Evolutionary conservation across 37 sponge, comb jelly and placozoan genomes (phyloP).

Genomic region (Aphrocallistes beatrix): DNA sequence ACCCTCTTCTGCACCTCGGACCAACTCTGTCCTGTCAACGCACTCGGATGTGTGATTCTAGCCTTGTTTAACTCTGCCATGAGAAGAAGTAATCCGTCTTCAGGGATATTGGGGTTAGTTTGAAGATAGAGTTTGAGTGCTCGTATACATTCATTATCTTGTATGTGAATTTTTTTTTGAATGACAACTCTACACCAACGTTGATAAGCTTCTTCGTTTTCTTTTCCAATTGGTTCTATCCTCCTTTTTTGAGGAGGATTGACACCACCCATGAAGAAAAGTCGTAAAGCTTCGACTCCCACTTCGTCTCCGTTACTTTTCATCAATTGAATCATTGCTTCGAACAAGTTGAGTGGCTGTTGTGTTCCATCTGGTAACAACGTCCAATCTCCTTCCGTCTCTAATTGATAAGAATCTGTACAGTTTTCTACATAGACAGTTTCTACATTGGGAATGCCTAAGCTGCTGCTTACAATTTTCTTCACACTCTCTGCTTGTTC

Average conservation of each 20-base stretch:
- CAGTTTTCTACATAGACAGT: neutral
- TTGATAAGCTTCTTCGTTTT: neutral
- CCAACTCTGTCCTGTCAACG: neutral
- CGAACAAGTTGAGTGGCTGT: constrained; percentile 5
- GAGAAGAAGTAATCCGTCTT: neutral
- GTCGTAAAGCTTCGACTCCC: neutral
- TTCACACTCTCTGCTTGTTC: neutral
- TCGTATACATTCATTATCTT: neutral
- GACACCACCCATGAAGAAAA: neutral
- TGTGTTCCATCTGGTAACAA: neutral
- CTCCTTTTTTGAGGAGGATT: no score
- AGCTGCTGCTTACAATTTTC: neutral
- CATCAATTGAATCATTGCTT: neutral
- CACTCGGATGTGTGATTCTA: neutral
- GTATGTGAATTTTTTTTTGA: neutral
- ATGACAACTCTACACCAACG: neutral
- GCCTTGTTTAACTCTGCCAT: neutral
- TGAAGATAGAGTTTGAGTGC: neutral
- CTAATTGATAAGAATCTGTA: neutral
- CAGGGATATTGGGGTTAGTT: neutral
- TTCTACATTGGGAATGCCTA: neutral
- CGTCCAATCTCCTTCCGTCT: neutral
- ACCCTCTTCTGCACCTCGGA: neutral
- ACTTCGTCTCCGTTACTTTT: neutral
- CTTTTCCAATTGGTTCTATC: neutral